Evolutionary conservation across 2,888 invertebrate genomes (phyloP), one percentile per base, ranked within the genome.

Genomic region (Agriopis leucophaearia): DNA sequence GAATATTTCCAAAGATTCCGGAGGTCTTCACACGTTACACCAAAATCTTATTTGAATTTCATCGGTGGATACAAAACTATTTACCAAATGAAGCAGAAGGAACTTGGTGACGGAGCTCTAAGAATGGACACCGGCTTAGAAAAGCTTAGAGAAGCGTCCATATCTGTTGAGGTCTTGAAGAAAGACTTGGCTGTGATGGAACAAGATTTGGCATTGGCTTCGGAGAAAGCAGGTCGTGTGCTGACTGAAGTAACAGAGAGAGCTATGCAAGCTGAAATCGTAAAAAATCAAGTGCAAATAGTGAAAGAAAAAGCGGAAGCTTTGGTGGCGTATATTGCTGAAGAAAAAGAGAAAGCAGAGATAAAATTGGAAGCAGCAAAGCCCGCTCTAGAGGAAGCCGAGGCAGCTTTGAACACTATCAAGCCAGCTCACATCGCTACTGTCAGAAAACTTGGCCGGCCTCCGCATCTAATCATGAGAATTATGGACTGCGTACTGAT

Each of bases 401-500:
- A 99, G 88, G 96, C 97, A 45, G 99, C 99, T 0, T 92, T 99
- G 18, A 98, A 99, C 82, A 99, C 99, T 0, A 99, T 99, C 68
- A 99, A 99, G 87, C 99, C 98, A 48, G 98, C 99, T 6, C 99
- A 99, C 84, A 99, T 99, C 85, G 97, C 98, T 1, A 98, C 98
- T 57, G 99, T 99, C 0, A 95, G 99, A 75, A 99, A 99, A 89
- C 90, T 99, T 63, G 99, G 98, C 9, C 95, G 99, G 72, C 99
- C 99, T 0, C 99, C 99, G 0, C 99, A 99, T 92, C 94, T 99
- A 10, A 99, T 99, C 81, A 97, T 99, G 99, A 95, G 99, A 72
- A 99, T 99, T 77, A 99, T 99, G 99, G 99, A 99, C 88, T 98
- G 98, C 85, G 99, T 99, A 0, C 86, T 99, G 77, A 97, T 99